These are phyloP conservation scores for Helicoverpa zea DNA, from an alignment of 1,140 invertebrate species.

Conservation along the genomic window DNA sequence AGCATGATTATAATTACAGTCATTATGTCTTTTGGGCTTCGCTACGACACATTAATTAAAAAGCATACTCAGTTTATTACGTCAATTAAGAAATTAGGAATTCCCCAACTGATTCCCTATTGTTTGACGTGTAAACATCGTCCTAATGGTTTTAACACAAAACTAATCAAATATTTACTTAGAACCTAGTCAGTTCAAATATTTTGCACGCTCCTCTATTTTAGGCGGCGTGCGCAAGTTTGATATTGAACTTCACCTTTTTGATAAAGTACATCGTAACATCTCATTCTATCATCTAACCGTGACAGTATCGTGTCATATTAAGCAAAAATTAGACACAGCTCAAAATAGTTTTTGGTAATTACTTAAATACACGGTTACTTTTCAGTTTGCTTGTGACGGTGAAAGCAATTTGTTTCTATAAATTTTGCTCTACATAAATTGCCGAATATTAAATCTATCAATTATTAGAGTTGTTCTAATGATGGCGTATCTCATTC, in stretches of 20 bases:
- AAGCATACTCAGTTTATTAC: too few relatives aligned
- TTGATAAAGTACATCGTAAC: neutral
- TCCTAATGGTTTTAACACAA: neutral
- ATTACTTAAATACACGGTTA: too few relatives aligned
- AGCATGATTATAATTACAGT: too few relatives aligned
- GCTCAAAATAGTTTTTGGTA: neutral
- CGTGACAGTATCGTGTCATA: conserved; percentile 8
- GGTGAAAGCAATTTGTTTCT: neutral
- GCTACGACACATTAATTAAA: too few relatives aligned
- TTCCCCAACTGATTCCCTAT: too few relatives aligned
- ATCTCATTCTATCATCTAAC: neutral
- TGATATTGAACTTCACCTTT: conserved; percentile 32
- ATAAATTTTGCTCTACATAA: neutral
- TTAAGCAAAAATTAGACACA: neutral
- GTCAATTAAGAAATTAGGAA: too few relatives aligned
- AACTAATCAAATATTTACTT: too few relatives aligned
- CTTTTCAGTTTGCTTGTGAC: too few relatives aligned
- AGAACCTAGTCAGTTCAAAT: neutral
- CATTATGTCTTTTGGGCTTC: too few relatives aligned
- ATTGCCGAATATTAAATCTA: neutral
- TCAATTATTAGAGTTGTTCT: neutral
- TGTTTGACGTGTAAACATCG: neutral
- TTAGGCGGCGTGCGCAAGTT: neutral
- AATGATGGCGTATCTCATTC: neutral
- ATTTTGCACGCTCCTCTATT: neutral